Evolutionary conservation across 2,113 vertebrate species (phyloP), one percentile per base, ranked within the genome.

Genomic region (Chelonoidis abingdonii): DNA sequence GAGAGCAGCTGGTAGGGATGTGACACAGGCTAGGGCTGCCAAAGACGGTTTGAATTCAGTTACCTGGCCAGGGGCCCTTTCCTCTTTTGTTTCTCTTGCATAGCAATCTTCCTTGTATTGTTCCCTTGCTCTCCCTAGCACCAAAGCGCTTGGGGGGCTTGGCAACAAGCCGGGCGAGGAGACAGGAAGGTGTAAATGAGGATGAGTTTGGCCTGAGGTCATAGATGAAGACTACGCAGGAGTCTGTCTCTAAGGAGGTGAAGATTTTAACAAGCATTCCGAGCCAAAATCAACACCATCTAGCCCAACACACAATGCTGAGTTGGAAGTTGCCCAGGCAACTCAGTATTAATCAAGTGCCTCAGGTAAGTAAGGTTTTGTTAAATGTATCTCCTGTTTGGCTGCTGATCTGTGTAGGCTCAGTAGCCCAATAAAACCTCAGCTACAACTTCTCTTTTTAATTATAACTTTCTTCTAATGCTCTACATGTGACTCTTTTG

Each of bases 341-440:
- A 94, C 98, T 99, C 95, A 98, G 93, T 86, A 98, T 98, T 85
- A 96, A 99, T 86, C 99, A 99, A 94, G 98, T 99, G 75, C 99
- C 99, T 35, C 98, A 99, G 99, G 99, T 99, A 98, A 97, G 99
- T 98, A 0, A 6, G 10, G 62, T 1, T 31, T 21, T 13, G 2
- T n/a, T 17, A 13, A 62, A 4, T 50, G 49, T 47, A 12, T 47
- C 22, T 44, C 35, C 38, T 80, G 3, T 62, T 57, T 0, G 0
- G 79, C 12, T 35, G 50, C 49, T 10, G 47, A 35, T 22, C 9
- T 21, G 79, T 35, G 49, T 35, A 12, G 25, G 41, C 41, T 31
- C 12, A 17, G 44, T 16, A 29, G 41, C 12, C 76, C 27, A 14
- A 17, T 16, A 49, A 31, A 79, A 49, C 75, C 6, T 27, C 24